A percentile compares a stretch with the other conserved stretches of the same genome.
These are phyloP conservation scores for Trichonephila clavata DNA, from an alignment of 1,140 invertebrate species.

Conservation along the genomic window DNA sequence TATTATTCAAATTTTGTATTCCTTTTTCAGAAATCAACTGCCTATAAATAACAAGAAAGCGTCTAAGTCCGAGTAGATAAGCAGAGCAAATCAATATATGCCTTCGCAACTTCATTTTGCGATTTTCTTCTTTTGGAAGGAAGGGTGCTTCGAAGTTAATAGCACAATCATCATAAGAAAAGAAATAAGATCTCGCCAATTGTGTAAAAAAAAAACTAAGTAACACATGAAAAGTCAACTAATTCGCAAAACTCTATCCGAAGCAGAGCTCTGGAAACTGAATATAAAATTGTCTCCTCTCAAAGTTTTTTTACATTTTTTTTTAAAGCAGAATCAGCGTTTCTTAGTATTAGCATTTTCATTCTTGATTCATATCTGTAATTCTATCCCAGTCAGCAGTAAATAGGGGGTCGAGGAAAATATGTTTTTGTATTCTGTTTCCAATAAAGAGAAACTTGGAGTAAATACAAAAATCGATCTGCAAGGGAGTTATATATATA, in stretches of 20 bases:
- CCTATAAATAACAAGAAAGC: neutral
- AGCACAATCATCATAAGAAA: slow-evolving; percentile 39
- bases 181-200: slow-evolving; percentile 45
- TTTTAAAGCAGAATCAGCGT: neutral
- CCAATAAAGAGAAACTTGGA: slow-evolving; percentile 14
- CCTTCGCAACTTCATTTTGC: neutral
- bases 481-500: neutral
- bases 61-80: neutral
- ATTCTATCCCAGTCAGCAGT: slow-evolving; percentile 40
- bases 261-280: neutral
- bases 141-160: slow-evolving; percentile 38
- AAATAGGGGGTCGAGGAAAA: neutral
- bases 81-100: neutral
- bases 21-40: neutral
- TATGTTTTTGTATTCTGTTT: slow-evolving; percentile 51
- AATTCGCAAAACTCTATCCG: neutral
- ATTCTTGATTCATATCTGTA: slow-evolving; percentile 27
- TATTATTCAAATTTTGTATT: too few relatives aligned
- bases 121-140: neutral
- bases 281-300: neutral
- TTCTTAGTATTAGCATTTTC: slow-evolving; percentile 21
- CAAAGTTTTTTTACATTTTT: neutral
- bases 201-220: slow-evolving; percentile 7
- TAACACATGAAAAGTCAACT: neutral
- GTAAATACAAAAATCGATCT: slow-evolving; percentile 38